Evolutionary conservation across 2,113 vertebrate genomes (phyloP), one percentile per base, ranked within the genome.

Genomic region (Peromyscus leucopus): DNA sequence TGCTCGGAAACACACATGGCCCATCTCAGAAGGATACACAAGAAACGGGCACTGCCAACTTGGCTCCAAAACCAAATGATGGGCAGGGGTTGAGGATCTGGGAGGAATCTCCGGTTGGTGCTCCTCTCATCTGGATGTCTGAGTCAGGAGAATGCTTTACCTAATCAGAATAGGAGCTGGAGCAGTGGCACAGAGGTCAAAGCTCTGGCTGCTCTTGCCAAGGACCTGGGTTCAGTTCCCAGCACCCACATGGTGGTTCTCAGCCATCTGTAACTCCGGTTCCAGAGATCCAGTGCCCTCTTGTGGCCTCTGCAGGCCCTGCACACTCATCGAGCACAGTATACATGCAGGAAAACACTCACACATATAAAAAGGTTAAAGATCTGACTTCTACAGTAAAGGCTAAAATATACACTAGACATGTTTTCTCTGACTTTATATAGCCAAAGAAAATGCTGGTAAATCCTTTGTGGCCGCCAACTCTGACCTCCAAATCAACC

Each of bases 371-470:
- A 59, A 24, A 55, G 31, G 55, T 80, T 89, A 75, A 91, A 97
- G 46, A 95, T 59, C n/a, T 93, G 26, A 55, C 69, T 63, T 95
- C 86, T 86, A 24, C 78, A 19, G 67, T 16, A 87, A 87, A 67
- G 22, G 46, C 21, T 71, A 87, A 85, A 31, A 65, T 31, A 85
- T 46, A 84, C 39, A 84, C 15, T 63, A 46, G n/a, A 42, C 59
- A 24, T 39, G 39, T 80, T 84, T 80, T 84, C 15, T 42, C 28
- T 65, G 33, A 90, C 51, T 93, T 82, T 42, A n/a, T 9, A 22
- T 72, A 28, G 63, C 16, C 63, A 94, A 75, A 95, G 65, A 78
- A 96, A 87, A 91, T n/a, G 13, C 36, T 84, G 79, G 75, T 57
- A 87, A 89, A 91, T 28, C n/a, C 31, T 82, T 57, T 48, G 28